Conservation (phyloP, 2,113 vertebrate species). For the Nematolebias whitei region DNA sequence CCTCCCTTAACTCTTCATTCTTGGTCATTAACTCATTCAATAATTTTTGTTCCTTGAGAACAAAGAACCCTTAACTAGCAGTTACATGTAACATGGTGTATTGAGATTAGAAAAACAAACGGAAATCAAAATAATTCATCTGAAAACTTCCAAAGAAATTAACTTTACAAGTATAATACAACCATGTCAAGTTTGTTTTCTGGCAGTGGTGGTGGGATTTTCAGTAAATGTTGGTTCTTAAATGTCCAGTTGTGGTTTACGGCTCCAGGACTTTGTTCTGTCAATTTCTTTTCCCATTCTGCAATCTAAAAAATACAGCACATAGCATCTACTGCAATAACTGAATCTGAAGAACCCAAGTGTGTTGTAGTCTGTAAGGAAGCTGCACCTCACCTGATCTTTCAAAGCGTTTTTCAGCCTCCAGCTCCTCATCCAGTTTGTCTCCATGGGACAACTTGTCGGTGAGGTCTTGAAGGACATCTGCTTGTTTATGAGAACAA, state of each 20-base stretch:
- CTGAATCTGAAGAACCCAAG: not conserved
- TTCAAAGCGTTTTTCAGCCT: constrained; percentile 21
- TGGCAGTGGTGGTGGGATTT: not conserved
- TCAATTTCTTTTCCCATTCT: constrained; percentile 32
- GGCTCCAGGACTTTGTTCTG: not conserved
- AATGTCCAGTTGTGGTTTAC: not conserved
- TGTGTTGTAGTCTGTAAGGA: not conserved
- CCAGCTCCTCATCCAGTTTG: constrained; percentile 12
- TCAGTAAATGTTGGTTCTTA: constrained; percentile 2
- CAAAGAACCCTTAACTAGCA: constrained; percentile 1
- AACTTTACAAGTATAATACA: too few species aligned
- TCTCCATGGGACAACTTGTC: constrained; percentile 13
- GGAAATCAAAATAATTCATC: not conserved
- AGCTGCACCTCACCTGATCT: constrained; percentile 16
- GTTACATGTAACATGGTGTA: not conserved
- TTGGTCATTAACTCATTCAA: constrained; percentile 32
- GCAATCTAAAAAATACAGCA: constrained; percentile 32
- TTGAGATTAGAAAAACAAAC: not conserved
- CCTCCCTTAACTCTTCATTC: constrained; percentile 31
- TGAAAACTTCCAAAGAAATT: not conserved
- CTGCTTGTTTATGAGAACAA: not conserved
- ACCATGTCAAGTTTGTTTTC: constrained; percentile 37
- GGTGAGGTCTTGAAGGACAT: constrained; percentile 11
- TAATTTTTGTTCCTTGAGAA: constrained; percentile 1
- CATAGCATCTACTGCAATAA: not conserved